Conservation (phyloP, 2,888 invertebrate species). For the Minunthozetes semirufus region DNA sequence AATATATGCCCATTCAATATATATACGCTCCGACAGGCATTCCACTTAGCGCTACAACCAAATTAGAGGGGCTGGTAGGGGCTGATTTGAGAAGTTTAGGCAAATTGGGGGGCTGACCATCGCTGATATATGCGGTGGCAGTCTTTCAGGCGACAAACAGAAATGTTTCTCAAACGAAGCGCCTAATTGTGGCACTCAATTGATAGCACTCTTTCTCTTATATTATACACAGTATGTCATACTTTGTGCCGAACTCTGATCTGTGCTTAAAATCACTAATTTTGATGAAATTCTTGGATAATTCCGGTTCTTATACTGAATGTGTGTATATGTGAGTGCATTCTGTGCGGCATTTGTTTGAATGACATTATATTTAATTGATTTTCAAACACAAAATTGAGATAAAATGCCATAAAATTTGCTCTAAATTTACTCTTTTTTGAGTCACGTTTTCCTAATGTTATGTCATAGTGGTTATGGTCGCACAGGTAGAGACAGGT, state of each 20-base stretch:
- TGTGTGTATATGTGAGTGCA: background rate
- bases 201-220: background rate
- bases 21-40: slow-evolving; percentile 6
- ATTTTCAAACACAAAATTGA: slow-evolving; percentile 4
- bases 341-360: background rate
- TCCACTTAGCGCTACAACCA: slow-evolving; percentile 21
- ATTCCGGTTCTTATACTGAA: background rate
- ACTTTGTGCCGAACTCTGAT: background rate
- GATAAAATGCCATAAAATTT: background rate
- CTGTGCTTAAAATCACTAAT: background rate
- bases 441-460: background rate
- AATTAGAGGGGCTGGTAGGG: slow-evolving; percentile 25
- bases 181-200: background rate
- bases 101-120: background rate
- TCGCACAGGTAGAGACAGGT: background rate
- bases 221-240: background rate
- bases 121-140: background rate
- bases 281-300: background rate
- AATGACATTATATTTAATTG: background rate
- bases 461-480: background rate
- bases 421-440: slow-evolving; percentile 8
- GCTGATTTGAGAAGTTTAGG: background rate
- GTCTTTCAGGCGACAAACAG: slow-evolving; percentile 12
- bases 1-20: slow-evolving; percentile 8
- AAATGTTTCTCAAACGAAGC: background rate